phyloP scores from a whole-genome alignment of 2,888 invertebrate genomes.

The Trachelus tabidus region DNA sequence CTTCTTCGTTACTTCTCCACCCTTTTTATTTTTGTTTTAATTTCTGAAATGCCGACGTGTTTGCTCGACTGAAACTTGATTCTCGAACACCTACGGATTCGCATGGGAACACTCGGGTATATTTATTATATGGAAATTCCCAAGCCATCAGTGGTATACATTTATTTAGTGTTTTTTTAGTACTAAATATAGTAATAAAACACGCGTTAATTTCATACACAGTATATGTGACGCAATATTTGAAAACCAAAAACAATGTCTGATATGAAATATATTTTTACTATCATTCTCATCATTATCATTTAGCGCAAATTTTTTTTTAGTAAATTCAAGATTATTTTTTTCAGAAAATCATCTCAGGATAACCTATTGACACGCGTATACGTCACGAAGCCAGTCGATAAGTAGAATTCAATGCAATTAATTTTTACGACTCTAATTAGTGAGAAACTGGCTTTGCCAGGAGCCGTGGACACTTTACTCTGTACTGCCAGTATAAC shows the following conservation, averaged over 20 bases:
- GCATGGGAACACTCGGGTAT: not conserved
- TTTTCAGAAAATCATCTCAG: not conserved
- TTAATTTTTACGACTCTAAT: slow-evolving; percentile 62
- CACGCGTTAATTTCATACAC: not conserved
- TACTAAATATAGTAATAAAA: not conserved
- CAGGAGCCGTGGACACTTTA: slow-evolving; percentile 30
- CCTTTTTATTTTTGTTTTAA: not conserved
- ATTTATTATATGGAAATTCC: not conserved
- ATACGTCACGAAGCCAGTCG: not conserved
- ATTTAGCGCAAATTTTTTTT: not conserved
- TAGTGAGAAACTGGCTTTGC: slow-evolving; percentile 42
- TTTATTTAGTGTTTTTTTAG: not conserved
- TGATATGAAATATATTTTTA: not conserved
- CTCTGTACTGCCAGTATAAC: slow-evolving; percentile 1
- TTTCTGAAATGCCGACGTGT: not conserved
- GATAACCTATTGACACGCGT: not conserved
- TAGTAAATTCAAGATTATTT: not conserved
- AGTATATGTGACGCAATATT: not conserved
- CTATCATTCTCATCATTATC: not conserved
- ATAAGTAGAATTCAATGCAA: slow-evolving; percentile 46
- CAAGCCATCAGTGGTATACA: not conserved
- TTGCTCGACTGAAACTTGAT: not conserved
- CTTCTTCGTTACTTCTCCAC: not conserved
- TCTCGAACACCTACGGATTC: not conserved
- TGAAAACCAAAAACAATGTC: not conserved